Percentiles rank a stretch among this genome's conserved stretches.
These are phyloP conservation scores for Xenops minutus DNA, from an alignment of 2,797 vertebrate species.

Conservation along the genomic window DNA sequence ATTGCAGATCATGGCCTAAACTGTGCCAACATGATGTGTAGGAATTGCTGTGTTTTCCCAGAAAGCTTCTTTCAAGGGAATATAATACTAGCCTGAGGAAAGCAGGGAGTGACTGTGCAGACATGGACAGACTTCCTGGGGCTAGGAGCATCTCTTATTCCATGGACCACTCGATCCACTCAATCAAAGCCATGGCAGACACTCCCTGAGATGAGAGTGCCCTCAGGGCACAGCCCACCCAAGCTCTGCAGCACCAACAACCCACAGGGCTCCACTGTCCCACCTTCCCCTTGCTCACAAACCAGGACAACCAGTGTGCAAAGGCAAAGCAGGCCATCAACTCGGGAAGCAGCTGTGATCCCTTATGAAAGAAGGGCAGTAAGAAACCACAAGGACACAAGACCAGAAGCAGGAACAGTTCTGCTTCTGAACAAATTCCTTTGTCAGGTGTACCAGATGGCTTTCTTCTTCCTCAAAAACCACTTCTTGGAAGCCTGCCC, in stretches of 20 bases:
- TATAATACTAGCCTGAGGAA: background rate
- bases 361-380: background rate
- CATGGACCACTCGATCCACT: background rate
- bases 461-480: background rate
- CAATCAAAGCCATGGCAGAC: background rate
- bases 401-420: background rate
- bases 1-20: background rate
- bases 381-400: background rate
- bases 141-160: background rate
- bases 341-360: background rate
- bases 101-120: background rate
- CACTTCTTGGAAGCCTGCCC: background rate
- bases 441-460: background rate
- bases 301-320: too few species aligned
- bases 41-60: slow-evolving; percentile 29
- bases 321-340: background rate
- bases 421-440: background rate
- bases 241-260: background rate
- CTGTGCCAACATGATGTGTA: background rate
- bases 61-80: background rate
- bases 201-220: background rate
- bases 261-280: background rate
- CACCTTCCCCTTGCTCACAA: background rate
- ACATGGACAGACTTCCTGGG: background rate
- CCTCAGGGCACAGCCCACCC: background rate